phyloP scores from a whole-genome alignment of 2,797 vertebrate genomes.

The Gobionotothen gibberifrons region DNA sequence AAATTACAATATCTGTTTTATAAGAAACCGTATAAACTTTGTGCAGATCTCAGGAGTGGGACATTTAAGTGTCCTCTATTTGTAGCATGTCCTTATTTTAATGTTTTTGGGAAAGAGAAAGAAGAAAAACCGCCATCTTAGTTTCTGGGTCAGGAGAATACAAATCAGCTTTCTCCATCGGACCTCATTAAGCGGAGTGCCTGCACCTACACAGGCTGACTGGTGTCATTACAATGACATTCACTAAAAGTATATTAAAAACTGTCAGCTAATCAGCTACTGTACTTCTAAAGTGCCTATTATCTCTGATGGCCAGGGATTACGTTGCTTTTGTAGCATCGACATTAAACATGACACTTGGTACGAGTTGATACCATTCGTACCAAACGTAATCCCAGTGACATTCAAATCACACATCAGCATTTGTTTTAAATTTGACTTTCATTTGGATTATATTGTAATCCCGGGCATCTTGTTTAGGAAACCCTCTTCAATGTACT shows the following conservation, averaged over 20 bases:
- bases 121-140: conserved; percentile 16
- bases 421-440: conserved; percentile 8
- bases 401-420: conserved; percentile 19
- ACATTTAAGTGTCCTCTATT: conserved; percentile 14
- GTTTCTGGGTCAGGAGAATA: conserved; percentile 24
- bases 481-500: conserved; percentile 7
- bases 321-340: conserved; percentile 20
- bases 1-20: conserved; percentile 22
- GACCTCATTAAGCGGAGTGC: conserved; percentile 7
- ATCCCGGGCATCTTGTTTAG: conserved; percentile 2
- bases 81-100: conserved; percentile 16
- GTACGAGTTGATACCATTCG: not conserved
- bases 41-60: conserved; percentile 55
- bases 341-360: not conserved
- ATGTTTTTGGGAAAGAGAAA: conserved; percentile 25
- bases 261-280: conserved; percentile 13
- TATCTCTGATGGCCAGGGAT: conserved; percentile 34
- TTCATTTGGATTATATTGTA: conserved; percentile 34
- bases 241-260: conserved; percentile 4
- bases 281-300: conserved; percentile 68
- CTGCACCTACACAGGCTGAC: conserved; percentile 12
- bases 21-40: conserved; percentile 37
- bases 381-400: not conserved
- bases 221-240: conserved; percentile 16
- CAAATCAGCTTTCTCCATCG: conserved; percentile 28